Evolutionary conservation across 2,888 invertebrate species (phyloP), one percentile per base, ranked within the genome.

Genomic region (Drosophila tripunctata): DNA sequence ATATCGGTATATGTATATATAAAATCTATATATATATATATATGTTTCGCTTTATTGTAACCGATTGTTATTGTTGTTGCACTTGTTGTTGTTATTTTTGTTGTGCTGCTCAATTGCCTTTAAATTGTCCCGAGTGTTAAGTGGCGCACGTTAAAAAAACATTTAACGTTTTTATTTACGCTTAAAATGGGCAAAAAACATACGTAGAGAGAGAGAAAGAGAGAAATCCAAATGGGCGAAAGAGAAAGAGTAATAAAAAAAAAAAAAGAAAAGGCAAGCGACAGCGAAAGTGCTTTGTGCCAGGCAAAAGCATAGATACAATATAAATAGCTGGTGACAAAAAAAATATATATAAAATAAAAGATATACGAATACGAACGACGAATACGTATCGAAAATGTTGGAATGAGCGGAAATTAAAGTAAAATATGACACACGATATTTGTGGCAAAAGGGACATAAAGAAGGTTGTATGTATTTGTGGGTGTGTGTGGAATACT

Each of bases 151-250:
- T 83, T 83, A 83, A 87, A 83, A 81, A 87, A 78, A 77, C 85
- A 83, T 83, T 83, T 82, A 87, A 82, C 85, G 87, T 85, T 87
- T 83, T 83, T 87, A 85, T 83, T 85, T 85, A 79, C 79, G 82
- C 71, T 71, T 52, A 63, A 78, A 71, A 71, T 67, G 82, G 76
- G 57, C 44, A 51, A 57, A n/a, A 74, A 64, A 47, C 30, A 21
- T 38, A 67, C 40, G 48, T 56, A 43, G 4, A 24, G 24, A 38
- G 45, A 14, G 12, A 14, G 14, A 7, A 4, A 8, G 27, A 8
- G 24, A 4, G 24, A 4, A 14, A 0, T 12, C 7, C 7, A 12
- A 14, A n/a, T 10, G 6, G 24, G 10, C 5, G 17, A 4, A 3
- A 21, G 27, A 27, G 10, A 17, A 38, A 22, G 10, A n/a, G n/a